Conservation (phyloP, 2,888 invertebrate genomes). For the Drosophila barbarae region DNA sequence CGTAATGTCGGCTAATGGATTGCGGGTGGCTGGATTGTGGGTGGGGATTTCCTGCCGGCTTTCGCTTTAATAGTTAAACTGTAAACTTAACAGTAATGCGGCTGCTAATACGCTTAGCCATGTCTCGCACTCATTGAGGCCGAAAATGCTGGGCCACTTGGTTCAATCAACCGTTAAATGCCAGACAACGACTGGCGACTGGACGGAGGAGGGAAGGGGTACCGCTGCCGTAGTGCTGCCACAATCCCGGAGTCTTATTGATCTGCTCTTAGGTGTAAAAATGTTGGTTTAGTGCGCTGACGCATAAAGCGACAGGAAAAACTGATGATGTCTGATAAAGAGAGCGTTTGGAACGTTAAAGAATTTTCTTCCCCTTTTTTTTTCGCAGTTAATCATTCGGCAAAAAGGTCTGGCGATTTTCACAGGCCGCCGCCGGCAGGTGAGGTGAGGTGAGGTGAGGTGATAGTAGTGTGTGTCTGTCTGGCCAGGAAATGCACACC, state of each 20-base stretch:
- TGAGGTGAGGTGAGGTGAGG: neutral
- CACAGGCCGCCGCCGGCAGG: constrained; percentile 6
- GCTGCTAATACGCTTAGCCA: constrained; percentile 54
- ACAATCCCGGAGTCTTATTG: constrained; percentile 25
- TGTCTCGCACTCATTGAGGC: constrained; percentile 49
- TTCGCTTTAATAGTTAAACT: constrained; percentile 43
- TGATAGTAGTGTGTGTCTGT: neutral
- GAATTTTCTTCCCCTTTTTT: constrained; percentile 14
- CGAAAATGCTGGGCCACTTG: constrained; percentile 43
- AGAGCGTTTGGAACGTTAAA: constrained; percentile 16
- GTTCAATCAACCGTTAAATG: constrained; percentile 65
- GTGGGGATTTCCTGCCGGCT: constrained; percentile 10
- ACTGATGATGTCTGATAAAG: constrained; percentile 60
- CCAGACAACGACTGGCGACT: constrained; percentile 38
- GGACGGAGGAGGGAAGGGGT: neutral
- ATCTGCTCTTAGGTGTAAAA: constrained; percentile 71
- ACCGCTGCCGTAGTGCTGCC: constrained; percentile 3
- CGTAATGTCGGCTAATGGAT: constrained; percentile 53
- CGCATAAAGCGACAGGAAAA: constrained; percentile 60
- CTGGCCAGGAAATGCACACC: constrained; percentile 61
- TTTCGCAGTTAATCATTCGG: constrained; percentile 51
- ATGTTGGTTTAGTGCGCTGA: constrained; percentile 73
- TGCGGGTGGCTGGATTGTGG: constrained; percentile 19
- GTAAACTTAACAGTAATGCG: constrained; percentile 48
- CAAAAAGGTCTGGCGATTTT: constrained; percentile 9